Percentiles rank a stretch among this genome's conserved stretches.
phyloP scores from a whole-genome alignment of 2,888 invertebrate species.

The Thyatira batis region DNA sequence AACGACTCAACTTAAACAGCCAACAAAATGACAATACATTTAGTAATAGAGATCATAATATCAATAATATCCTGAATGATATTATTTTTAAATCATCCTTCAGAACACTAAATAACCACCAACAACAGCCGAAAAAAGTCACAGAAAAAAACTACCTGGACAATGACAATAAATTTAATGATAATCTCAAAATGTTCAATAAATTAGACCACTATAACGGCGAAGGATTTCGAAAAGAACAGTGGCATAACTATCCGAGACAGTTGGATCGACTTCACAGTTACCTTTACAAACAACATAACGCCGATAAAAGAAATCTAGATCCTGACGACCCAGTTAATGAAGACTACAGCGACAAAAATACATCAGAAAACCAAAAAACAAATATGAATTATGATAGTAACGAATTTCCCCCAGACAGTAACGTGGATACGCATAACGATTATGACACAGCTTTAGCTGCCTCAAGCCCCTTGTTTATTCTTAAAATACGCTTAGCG shows the following conservation, averaged over 20 bases:
- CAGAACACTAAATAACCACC: conserved; percentile 23
- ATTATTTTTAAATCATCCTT: conserved; percentile 52
- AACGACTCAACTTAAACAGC: conserved; percentile 42
- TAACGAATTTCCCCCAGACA: conserved; percentile 48
- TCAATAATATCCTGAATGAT: conserved; percentile 49
- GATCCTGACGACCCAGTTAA: conserved; percentile 46
- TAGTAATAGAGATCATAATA: conserved; percentile 55
- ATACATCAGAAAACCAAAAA: conserved; percentile 21
- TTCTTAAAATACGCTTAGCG: conserved; percentile 66
- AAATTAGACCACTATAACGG: conserved; percentile 54
- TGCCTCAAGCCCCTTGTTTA: conserved; percentile 57
- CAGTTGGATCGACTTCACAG: conserved; percentile 67
- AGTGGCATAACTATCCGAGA: conserved; percentile 73
- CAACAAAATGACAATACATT: conserved; percentile 67
- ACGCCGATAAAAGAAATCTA: conserved; percentile 41
- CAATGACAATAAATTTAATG: conserved; percentile 38
- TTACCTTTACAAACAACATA: conserved; percentile 37
- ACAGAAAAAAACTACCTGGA: conserved; percentile 30
- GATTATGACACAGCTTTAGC: conserved; percentile 44
- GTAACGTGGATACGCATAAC: conserved; percentile 39
- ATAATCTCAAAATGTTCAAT: conserved; percentile 39
- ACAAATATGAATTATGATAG: conserved; percentile 28
- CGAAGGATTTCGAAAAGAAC: conserved; percentile 66
- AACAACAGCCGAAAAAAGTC: conserved; percentile 25
- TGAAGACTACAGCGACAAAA: conserved; percentile 32